Base-by-base conservation (phyloP, 2,113 vertebrate genomes). In the Phaethornis superciliosus region DNA sequence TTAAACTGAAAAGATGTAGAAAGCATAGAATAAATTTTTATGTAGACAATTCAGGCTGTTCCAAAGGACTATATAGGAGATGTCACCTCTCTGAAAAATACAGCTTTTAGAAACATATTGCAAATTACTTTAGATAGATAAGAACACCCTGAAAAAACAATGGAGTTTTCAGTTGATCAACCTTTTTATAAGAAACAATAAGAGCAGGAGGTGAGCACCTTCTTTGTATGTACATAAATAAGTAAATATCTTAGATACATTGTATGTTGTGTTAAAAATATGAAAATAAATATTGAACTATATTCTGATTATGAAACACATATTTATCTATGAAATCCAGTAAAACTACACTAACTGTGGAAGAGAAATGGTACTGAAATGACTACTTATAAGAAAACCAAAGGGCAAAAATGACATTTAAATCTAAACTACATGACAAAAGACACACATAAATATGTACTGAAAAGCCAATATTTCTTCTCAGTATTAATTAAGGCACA, bases 11-110 rank as follows among this genome's bases (percentile, higher is more conserved):
- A 93, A 69, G 5, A 0, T 92, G 95, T 89, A 82, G 82, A 72
- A 94, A 94, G 47, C 49, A 63, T 35, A 47, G 89, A 87, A 82
- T 72, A 81, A 82, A 62, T 88, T 94, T 94, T 94, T 96, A 93
- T 94, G 75, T 81, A 65, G 46, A 28, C 37, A 72, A n/a, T 94
- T 87, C 71, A 67, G 75, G 69, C 80, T 95, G 70, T 88, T 96
- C 44, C 49, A 77, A 95, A 91, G 67, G 49, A 91, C 91, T 96
- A 40, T 3, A 5, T 54, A 67, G 51, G 28, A 77, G 82, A 74
- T 22, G 15, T 68, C 1, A 6, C 47, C 35, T 82, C 67, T 77
- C 40, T 71, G 63, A 32, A 80, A 95, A 89, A 81, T 62, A 81
- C 24, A 81, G 55, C 82, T 92, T 89, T 79, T 52, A 81, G 71